Percentiles rank a stretch among this genome's conserved stretches.
phyloP scores from a whole-genome alignment of 2,888 invertebrate genomes.

The Patella pellucida region DNA sequence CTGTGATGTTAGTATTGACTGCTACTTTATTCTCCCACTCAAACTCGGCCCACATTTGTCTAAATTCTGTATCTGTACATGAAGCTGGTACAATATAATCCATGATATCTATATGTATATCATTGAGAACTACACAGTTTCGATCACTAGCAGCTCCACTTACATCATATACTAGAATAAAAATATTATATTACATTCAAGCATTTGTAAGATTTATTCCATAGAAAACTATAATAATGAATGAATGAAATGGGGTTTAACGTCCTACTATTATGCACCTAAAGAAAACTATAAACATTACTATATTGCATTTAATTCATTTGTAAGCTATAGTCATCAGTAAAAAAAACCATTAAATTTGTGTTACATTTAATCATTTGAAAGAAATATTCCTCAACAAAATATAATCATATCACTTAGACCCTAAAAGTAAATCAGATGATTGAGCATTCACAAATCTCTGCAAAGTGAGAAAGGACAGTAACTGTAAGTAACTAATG shows the following conservation, averaged over 20 bases:
- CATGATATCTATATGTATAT: slow-evolving; percentile 99
- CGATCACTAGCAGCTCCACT: slow-evolving; percentile 91
- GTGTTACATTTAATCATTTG: no score
- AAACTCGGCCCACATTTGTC: slow-evolving; percentile 99
- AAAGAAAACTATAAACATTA: background rate
- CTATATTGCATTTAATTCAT: background rate
- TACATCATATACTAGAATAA: slow-evolving; percentile 89
- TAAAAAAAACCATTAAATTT: no score
- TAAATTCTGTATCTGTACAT: slow-evolving; percentile 95
- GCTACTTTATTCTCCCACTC: slow-evolving; percentile 99
- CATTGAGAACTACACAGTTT: slow-evolving; percentile 97
- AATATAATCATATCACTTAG: no score
- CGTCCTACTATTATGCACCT: no score
- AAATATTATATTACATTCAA: background rate
- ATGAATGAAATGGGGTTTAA: no score
- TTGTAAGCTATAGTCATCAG: background rate
- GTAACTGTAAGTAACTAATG: no score
- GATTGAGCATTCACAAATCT: no score
- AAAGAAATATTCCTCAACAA: no score
- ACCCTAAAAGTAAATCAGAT: no score
- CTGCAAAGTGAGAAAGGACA: no score
- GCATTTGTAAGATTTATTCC: background rate
- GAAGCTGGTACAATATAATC: slow-evolving; percentile 87
- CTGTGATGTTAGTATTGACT: slow-evolving; percentile 91
- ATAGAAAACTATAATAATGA: background rate